Conservation (phyloP, 92 coral and sea anemone species). For the Scolanthus callimorphus region DNA sequence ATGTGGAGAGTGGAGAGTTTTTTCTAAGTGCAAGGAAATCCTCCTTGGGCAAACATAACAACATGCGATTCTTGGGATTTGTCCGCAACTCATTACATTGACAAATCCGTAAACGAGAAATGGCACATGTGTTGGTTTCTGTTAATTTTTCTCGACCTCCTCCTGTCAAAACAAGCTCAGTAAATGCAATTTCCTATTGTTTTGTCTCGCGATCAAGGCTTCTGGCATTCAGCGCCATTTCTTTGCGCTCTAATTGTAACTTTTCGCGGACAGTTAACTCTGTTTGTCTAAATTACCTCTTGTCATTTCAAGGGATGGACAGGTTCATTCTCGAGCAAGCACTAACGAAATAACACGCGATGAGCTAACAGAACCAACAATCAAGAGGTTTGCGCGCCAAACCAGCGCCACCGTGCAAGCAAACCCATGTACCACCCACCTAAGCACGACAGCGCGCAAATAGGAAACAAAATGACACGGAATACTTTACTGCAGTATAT, state of each 20-base stretch:
- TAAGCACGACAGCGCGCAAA: conserved; percentile 35
- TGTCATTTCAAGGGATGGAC: conserved; percentile 62
- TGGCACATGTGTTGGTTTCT: conserved; percentile 94
- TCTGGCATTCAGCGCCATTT: conserved; percentile 28
- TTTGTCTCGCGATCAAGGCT: conserved; percentile 44
- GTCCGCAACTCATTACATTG: conserved; percentile 44
- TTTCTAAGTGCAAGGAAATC: conserved; percentile 20
- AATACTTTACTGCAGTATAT: no score
- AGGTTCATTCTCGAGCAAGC: conserved; percentile 68
- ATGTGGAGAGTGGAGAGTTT: conserved; percentile 25
- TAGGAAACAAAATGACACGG: conserved; percentile 41
- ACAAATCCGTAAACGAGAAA: conserved; percentile 87
- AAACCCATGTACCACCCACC: conserved; percentile 49
- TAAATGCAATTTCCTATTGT: conserved; percentile 71
- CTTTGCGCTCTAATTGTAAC: conserved; percentile 82
- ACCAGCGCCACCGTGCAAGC: conserved; percentile 23
- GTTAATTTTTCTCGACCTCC: conserved; percentile 78
- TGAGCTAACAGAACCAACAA: conserved; percentile 29
- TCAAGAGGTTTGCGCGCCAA: conserved; percentile 18
- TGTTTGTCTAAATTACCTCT: conserved; percentile 68
- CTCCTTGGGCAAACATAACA: conserved; percentile 46
- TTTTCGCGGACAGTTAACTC: conserved; percentile 89
- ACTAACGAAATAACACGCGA: conserved; percentile 67
- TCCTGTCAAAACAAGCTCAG: conserved; percentile 82
- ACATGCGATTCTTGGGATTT: conserved; percentile 42